Evolutionary conservation across 2,888 invertebrate genomes (phyloP).

Genomic region (Agrenia bidenticulata): DNA sequence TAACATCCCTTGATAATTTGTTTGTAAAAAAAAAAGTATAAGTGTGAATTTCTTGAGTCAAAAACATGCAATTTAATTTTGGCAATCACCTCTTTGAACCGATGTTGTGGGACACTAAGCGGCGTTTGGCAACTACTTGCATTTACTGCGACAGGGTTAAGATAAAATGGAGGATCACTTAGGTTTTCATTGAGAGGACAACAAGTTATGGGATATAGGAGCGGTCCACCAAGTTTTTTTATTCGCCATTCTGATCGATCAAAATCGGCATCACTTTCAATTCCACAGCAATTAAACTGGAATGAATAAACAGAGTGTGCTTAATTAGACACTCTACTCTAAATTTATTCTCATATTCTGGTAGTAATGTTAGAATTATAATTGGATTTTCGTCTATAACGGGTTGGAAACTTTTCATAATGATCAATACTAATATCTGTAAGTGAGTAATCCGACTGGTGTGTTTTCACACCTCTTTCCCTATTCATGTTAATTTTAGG

Average conservation of each 20-base stretch:
- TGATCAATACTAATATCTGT: too few relatives aligned
- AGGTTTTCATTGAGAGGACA: conserved; percentile 47
- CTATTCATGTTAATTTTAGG: too few relatives aligned
- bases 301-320: conserved; percentile 9
- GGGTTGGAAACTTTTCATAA: too few relatives aligned
- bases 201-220: conserved; percentile 48
- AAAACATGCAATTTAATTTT: too few relatives aligned
- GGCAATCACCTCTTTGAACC: conserved; percentile 49
- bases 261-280: conserved; percentile 48
- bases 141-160: conserved; percentile 51
- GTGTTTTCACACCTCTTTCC: too few relatives aligned
- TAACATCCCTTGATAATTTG: conserved; percentile 46
- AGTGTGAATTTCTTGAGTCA: too few relatives aligned
- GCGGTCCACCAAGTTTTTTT: conserved; percentile 41
- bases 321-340: too few relatives aligned
- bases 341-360: too few relatives aligned
- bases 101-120: conserved; percentile 28
- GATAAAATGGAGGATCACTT: conserved; percentile 48
- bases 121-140: conserved; percentile 44
- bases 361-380: too few relatives aligned
- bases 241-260: conserved; percentile 51
- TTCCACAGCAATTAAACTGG: conserved; percentile 53
- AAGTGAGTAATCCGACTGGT: too few relatives aligned
- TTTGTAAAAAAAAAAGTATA: neutral
- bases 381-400: too few relatives aligned